phyloP scores from a whole-genome alignment of 2,888 invertebrate species.

The Andrena fulva region DNA sequence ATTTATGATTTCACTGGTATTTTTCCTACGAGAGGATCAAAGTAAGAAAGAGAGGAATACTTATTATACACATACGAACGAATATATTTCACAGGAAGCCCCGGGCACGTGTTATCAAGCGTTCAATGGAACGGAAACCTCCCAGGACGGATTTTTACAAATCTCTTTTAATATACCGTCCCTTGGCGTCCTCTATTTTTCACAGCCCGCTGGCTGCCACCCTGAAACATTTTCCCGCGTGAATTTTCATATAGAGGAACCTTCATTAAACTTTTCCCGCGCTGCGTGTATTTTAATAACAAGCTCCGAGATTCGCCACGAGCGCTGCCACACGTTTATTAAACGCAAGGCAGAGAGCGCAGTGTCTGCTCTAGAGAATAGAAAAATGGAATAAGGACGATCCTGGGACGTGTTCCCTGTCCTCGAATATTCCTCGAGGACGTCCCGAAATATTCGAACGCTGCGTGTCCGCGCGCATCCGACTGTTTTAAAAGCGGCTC shows the following conservation, averaged over 20 bases:
- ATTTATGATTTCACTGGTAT: too few relatives aligned
- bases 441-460: background rate
- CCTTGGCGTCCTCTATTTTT: background rate
- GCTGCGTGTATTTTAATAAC: conserved; percentile 55
- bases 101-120: background rate
- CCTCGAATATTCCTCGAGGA: background rate
- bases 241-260: conserved; percentile 44
- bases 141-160: conserved; percentile 17
- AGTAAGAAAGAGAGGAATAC: too few relatives aligned
- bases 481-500: conserved; percentile 9
- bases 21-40: too few relatives aligned
- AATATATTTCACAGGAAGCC: background rate
- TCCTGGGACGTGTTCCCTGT: background rate
- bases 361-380: background rate
- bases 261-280: conserved; percentile 47
- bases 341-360: conserved; percentile 10
- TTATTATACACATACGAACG: background rate
- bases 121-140: background rate
- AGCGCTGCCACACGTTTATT: conserved; percentile 26
- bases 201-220: background rate
- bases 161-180: conserved; percentile 28
- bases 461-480: background rate
- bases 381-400: background rate
- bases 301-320: conserved; percentile 20
- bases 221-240: conserved; percentile 26